Evolutionary conservation across 2,797 vertebrate genomes (phyloP), one percentile per base, ranked within the genome.

Genomic region (Rhinogobio ventralis): DNA sequence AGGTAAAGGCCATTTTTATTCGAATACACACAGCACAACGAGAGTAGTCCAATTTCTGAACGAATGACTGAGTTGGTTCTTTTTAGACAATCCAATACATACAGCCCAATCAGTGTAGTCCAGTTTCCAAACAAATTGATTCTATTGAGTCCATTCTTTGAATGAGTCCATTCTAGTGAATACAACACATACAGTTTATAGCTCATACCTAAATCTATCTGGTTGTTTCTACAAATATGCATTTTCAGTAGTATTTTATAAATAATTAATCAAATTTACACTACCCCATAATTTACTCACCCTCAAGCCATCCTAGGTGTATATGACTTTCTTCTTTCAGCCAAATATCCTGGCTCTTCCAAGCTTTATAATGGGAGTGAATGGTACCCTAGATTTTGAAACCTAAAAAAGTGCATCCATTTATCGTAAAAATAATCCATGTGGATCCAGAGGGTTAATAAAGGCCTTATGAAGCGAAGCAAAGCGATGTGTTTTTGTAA

Each of bases 1-100:
- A 99, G 97, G 98, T 99, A 95, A 81, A 46, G 62, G 45, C 42
- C 45, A 36, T 51, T 51, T 79, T 67, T 33, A 36, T 19, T 25
- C 10, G 4, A 15, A 49, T 49, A 49, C 46, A 3, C 36, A 23
- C 66, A 39, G 66, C 20, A 19, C 4, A 19, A n/a, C n/a, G n/a
- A 62, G 4, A 25, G n/a, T 60, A 4, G 23, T 60, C 25, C 15
- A 3, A 13, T 71, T 45, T 11, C 33, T 5, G 1, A 67, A 67
- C 20, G 0, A 10, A 5, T 20, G 19, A 67, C 20, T 71, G 68
- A 71, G 39, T 45, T 5, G 13, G 7, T n/a, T 17, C 39, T 15
- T 39, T 39, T 46, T 71, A 71, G n/a, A 25, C 14, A 45, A 71
- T 45, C 1, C 1, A 71, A 45, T 17, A 20, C 19, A 39, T 25